phyloP scores from a whole-genome alignment of 2,797 vertebrate genomes.

The Ceryle rudis region DNA sequence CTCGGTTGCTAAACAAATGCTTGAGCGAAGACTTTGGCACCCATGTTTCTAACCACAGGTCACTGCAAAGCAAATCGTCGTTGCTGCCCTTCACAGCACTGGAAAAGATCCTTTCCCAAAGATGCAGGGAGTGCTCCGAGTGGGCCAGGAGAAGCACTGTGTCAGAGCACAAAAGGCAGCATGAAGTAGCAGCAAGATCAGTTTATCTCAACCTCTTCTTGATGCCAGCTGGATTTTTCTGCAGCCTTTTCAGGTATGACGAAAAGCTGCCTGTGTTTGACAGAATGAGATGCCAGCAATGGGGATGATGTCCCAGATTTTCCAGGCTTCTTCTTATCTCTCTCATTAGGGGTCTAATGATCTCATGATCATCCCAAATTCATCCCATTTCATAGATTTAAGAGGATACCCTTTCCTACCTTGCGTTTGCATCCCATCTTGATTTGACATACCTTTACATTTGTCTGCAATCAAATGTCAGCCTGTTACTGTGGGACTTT shows the following conservation, averaged over 20 bases:
- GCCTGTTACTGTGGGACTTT: neutral
- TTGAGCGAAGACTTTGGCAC: neutral
- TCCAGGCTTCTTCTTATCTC: neutral
- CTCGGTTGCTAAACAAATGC: neutral
- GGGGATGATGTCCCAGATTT: rapidly evolving
- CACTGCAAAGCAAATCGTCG: neutral
- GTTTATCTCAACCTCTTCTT: neutral
- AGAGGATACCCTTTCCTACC: neutral
- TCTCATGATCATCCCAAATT: neutral
- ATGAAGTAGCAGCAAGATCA: neutral
- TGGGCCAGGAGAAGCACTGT: neutral
- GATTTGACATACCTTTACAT: neutral
- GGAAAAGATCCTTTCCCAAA: neutral
- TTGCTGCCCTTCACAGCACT: neutral
- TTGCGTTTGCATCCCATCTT: neutral
- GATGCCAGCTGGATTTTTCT: neutral
- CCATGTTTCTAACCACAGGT: neutral
- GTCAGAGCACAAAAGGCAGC: rapidly evolving
- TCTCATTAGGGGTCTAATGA: neutral
- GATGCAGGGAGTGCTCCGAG: neutral
- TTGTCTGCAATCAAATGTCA: neutral
- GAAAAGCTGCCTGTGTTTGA: neutral
- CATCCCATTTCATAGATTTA: neutral
- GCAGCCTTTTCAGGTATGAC: neutral
- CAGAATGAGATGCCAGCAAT: neutral